phyloP scores from a whole-genome alignment of 2,797 vertebrate species.

The Microchirus variegatus region DNA sequence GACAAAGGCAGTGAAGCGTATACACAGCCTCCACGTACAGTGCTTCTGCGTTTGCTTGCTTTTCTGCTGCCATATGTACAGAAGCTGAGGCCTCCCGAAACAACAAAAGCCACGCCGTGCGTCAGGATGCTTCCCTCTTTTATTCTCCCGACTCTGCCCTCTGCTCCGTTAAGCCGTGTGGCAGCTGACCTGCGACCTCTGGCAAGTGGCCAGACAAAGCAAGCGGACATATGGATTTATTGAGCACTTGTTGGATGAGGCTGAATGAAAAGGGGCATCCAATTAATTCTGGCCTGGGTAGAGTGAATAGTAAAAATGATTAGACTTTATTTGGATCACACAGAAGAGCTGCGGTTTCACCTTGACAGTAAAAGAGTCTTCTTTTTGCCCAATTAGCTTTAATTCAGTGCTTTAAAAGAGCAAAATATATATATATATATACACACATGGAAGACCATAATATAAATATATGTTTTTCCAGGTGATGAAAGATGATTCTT shows the following conservation, averaged over 20 bases:
- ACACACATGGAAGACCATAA: no score
- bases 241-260: conserved; percentile 21
- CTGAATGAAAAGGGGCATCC: conserved; percentile 1
- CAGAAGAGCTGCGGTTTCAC: no score
- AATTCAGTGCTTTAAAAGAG: no score
- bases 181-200: conserved; percentile 65
- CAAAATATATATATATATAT: no score
- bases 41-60: conserved; percentile 31
- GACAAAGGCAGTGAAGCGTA: conserved; percentile 27
- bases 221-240: conserved; percentile 41
- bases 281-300: neutral
- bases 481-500: no score
- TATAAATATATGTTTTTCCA: no score
- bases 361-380: no score
- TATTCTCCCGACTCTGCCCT: conserved; percentile 58
- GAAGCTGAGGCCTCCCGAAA: conserved; percentile 37
- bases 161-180: conserved; percentile 44
- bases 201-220: conserved; percentile 58
- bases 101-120: conserved; percentile 69
- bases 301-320: neutral
- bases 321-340: neutral
- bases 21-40: conserved; percentile 40
- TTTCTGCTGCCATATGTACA: conserved; percentile 68
- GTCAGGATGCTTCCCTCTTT: conserved; percentile 73
- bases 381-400: no score